These are phyloP conservation scores for Chelon auratus DNA, from an alignment of 2,797 vertebrate species.

Conservation along the genomic window DNA sequence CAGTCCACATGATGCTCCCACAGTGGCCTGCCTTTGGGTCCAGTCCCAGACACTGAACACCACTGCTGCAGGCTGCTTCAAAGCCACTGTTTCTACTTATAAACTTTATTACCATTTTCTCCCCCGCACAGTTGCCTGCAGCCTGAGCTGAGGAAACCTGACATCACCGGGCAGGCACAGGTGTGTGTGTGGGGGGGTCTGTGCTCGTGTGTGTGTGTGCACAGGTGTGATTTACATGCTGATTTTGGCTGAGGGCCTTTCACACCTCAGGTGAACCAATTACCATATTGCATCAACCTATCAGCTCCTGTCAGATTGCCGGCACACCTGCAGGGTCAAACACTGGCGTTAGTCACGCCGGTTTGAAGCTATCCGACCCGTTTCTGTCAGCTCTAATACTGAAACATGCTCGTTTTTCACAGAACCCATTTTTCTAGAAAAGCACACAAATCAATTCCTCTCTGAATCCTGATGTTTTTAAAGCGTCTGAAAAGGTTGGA, in stretches of 20 bases:
- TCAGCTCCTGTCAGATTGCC: slow-evolving; percentile 51
- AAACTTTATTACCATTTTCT: slow-evolving; percentile 44
- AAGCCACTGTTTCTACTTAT: slow-evolving; percentile 39
- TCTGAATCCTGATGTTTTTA: neutral
- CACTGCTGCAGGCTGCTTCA: slow-evolving; percentile 9
- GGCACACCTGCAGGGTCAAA: slow-evolving; percentile 50
- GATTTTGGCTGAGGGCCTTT: slow-evolving; percentile 40
- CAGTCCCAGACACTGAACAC: slow-evolving; percentile 2
- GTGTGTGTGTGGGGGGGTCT: slow-evolving; percentile 24
- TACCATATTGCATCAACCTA: slow-evolving; percentile 67
- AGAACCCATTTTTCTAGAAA: neutral
- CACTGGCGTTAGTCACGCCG: slow-evolving; percentile 28
- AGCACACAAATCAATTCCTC: neutral
- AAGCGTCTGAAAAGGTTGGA: neutral
- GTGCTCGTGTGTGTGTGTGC: slow-evolving; percentile 21
- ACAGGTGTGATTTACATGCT: slow-evolving; percentile 42
- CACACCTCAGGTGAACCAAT: slow-evolving; percentile 68
- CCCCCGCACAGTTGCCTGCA: slow-evolving; percentile 20
- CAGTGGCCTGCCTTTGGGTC: neutral
- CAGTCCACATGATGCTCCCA: neutral
- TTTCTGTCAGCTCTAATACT: slow-evolving; percentile 56
- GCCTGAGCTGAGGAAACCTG: slow-evolving; percentile 53
- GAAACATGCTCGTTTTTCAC: slow-evolving; percentile 5
- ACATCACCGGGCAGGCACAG: slow-evolving; percentile 1
- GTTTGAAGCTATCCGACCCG: slow-evolving; percentile 41